Conservation (phyloP, 2,888 invertebrate genomes). For the Napeogenes inachia region DNA sequence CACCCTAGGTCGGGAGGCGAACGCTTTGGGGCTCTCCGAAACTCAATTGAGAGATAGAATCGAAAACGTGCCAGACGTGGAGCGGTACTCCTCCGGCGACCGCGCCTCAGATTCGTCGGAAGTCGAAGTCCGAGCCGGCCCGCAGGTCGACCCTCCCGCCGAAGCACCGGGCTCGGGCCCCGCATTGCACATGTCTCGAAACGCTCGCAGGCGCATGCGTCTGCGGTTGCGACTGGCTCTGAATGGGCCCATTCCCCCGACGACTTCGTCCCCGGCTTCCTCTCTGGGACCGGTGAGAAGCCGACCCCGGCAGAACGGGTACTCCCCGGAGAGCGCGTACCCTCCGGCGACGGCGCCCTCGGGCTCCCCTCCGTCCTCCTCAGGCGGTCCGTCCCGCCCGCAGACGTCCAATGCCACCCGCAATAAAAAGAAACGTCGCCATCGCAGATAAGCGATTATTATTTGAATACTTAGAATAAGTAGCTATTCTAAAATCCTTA, state of each 20-base stretch:
- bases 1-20: conserved; percentile 55
- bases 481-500: conserved; percentile 29
- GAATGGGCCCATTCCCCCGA: conserved; percentile 38
- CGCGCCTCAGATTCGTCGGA: conserved; percentile 28
- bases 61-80: conserved; percentile 18
- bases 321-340: conserved; percentile 23
- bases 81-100: conserved; percentile 27
- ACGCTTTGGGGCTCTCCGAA: conserved; percentile 49
- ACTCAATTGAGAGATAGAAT: conserved; percentile 42
- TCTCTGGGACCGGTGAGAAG: not conserved
- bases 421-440: conserved; percentile 62
- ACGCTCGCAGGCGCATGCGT: conserved; percentile 60
- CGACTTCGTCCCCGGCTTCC: conserved; percentile 25
- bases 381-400: conserved; percentile 18
- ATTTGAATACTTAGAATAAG: conserved; percentile 24
- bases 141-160: not conserved
- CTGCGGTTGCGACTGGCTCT: conserved; percentile 54
- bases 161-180: not conserved
- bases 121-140: conserved; percentile 2
- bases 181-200: conserved; percentile 45
- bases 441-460: conserved; percentile 54
- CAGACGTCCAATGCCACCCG: conserved; percentile 39
- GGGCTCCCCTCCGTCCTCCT: conserved; percentile 23
- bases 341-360: conserved; percentile 25
- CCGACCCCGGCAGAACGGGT: conserved; percentile 36